A percentile compares a stretch with the other conserved stretches of the same genome.
Evolutionary conservation across 2,888 invertebrate genomes (phyloP).

Genomic region (Plusia festucae): DNA sequence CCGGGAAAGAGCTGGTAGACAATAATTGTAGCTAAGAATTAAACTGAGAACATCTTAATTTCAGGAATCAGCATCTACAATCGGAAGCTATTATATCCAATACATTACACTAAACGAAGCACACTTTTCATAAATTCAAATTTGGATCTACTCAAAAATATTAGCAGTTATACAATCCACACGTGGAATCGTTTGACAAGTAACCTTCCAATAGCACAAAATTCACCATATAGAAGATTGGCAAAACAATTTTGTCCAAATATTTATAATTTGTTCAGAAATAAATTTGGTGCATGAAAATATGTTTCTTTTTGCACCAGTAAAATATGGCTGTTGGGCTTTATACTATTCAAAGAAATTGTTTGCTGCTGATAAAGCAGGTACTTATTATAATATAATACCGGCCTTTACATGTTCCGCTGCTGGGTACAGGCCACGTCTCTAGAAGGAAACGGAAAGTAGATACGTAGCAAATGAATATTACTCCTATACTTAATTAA

Average conservation of each 20-base stretch:
- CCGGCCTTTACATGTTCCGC: no score
- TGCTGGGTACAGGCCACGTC: no score
- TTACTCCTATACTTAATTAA: no score
- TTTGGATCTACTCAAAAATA: background rate
- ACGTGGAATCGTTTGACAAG: conserved; percentile 2
- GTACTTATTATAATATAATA: no score
- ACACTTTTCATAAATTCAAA: background rate
- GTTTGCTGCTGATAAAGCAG: no score
- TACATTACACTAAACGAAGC: background rate
- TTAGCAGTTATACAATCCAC: background rate
- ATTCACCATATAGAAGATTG: background rate
- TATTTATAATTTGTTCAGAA: background rate
- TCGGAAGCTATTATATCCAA: background rate
- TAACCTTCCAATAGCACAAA: background rate
- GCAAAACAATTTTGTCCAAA: background rate
- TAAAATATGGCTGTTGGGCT: no score
- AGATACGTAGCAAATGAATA: no score
- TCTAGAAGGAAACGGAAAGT: no score
- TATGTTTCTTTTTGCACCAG: background rate
- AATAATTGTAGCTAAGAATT: background rate
- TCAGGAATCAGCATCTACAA: background rate
- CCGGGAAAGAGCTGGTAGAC: background rate
- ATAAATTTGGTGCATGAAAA: background rate
- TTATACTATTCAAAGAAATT: background rate
- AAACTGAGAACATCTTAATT: background rate